A percentile compares a stretch with the other conserved stretches of the same genome.
Evolutionary conservation across 2,797 vertebrate genomes (phyloP).

Genomic region (Delichon dasypus): DNA sequence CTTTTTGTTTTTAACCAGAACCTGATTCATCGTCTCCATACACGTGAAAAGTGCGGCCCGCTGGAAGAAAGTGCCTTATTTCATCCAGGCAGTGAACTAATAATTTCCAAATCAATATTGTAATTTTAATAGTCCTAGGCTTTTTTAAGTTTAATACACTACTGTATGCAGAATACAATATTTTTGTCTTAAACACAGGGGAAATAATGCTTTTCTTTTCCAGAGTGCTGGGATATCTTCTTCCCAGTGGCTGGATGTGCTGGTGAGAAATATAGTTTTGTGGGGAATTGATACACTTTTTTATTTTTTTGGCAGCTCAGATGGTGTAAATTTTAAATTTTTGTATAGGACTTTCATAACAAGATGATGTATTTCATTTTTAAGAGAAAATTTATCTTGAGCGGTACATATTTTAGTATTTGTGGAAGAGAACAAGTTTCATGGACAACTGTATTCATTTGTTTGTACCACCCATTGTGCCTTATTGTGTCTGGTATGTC

Average conservation of each 20-base stretch:
- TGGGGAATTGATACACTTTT: slow-evolving; percentile 85
- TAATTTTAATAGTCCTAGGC: slow-evolving; percentile 66
- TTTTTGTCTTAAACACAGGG: slow-evolving; percentile 87
- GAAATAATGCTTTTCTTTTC: slow-evolving; percentile 76
- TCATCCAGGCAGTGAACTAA: slow-evolving; percentile 73
- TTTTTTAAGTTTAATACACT: slow-evolving; percentile 84
- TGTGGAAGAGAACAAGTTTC: slow-evolving; percentile 65
- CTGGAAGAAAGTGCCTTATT: slow-evolving; percentile 87
- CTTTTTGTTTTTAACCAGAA: slow-evolving; percentile 70
- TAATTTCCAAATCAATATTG: slow-evolving; percentile 78
- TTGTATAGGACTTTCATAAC: slow-evolving; percentile 92
- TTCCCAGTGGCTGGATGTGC: slow-evolving; percentile 82
- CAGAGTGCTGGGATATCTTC: slow-evolving; percentile 76
- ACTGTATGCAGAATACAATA: slow-evolving; percentile 77
- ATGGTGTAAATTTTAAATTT: slow-evolving; percentile 90
- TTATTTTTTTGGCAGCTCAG: slow-evolving; percentile 94
- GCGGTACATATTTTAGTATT: slow-evolving; percentile 85
- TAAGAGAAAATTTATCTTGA: slow-evolving; percentile 73
- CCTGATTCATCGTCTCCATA: slow-evolving; percentile 71
- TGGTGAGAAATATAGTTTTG: slow-evolving; percentile 86
- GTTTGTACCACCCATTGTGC: slow-evolving; percentile 74
- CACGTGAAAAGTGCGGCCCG: slow-evolving; percentile 66
- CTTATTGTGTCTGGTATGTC: slow-evolving; percentile 70
- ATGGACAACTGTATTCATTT: slow-evolving; percentile 60
- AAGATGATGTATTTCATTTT: slow-evolving; percentile 80